A percentile compares a stretch with the other conserved stretches of the same genome.
phyloP scores from a whole-genome alignment of 64 coral and sea anemone genomes.

The Catalaphyllia jardinei region DNA sequence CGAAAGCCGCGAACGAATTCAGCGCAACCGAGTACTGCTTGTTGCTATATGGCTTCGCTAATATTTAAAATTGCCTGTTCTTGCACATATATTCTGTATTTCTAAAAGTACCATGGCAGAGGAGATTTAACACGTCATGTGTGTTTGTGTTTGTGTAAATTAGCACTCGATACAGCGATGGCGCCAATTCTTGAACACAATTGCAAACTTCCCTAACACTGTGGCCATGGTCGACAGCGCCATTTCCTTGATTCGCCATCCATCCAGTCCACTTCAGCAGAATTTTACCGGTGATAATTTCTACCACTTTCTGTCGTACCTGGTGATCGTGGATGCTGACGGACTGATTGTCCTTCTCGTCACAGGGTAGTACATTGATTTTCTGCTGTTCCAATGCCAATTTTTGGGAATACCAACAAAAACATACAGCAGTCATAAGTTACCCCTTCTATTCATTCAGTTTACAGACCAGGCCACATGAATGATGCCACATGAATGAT shows the following conservation, averaged over 20 bases:
- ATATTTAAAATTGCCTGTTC: constrained; percentile 4
- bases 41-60: constrained; percentile 33
- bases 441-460: no score
- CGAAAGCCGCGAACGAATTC: no score
- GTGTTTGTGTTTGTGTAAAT: constrained; percentile 23
- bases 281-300: constrained; percentile 48
- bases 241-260: constrained; percentile 1
- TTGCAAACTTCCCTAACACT: constrained; percentile 13
- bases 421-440: no score
- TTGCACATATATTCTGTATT: constrained; percentile 16
- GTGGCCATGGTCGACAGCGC: constrained; percentile 1
- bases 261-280: neutral
- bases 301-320: constrained; percentile 36
- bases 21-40: constrained; percentile 24
- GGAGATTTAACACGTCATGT: constrained; percentile 37
- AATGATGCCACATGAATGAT: no score
- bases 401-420: no score
- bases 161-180: constrained; percentile 25
- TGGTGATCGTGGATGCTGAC: constrained; percentile 11
- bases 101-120: constrained; percentile 41
- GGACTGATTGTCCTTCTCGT: no score
- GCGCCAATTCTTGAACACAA: neutral
- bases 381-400: no score
- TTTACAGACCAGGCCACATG: no score
- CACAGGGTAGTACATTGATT: no score